Evolutionary conservation across 2,888 invertebrate species (phyloP), one percentile per base, ranked within the genome.

Genomic region (Melipona beecheii): DNA sequence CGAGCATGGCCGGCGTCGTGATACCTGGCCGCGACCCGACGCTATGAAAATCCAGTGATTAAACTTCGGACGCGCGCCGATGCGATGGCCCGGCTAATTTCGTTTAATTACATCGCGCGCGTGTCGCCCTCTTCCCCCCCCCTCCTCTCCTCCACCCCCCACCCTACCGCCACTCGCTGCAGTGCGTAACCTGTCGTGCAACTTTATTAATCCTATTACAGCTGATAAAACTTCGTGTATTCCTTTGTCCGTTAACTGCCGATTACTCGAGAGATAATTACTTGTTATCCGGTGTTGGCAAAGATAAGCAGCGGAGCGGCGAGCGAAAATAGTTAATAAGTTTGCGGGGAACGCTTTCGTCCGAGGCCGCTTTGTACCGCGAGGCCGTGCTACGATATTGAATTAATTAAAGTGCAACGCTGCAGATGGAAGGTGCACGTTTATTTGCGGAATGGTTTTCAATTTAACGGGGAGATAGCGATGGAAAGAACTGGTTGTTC

Each of bases 31-130:
- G 54, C 21, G 72, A 17, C 52, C 17, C 52, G 60, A 3, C 17
- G 9, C 24, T 65, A 49, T 19, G 66, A 52, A 75, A 82, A 78
- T 78, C 43, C 15, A 66, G 27, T n/a, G 71, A 66, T 72, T 72
- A 77, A 68, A 81, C 43, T 60, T 77, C 27, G 52, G 24, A n/a
- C 36, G 5, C 21, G 43, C 52, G 52, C 52, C 52, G 43, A 43
- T 43, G 43, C 50, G 24, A 66, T 36, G 36, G 27, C 17, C 50
- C 36, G 50, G 56, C 50, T 62, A 75, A 79, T 75, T 64, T 64
- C 52, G 24, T 72, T 77, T 76, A 58, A 70, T 65, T 76, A 24
- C 69, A 11, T 27, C 36, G 56, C 1, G 17, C 65, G 19, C 49
- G 27, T 49, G 2, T 17, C 11, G 15, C 36, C 9, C 43, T 9